These are phyloP conservation scores for Prosopocoilus inquinatus DNA, from an alignment of 2,888 invertebrate genomes.

Conservation along the genomic window DNA sequence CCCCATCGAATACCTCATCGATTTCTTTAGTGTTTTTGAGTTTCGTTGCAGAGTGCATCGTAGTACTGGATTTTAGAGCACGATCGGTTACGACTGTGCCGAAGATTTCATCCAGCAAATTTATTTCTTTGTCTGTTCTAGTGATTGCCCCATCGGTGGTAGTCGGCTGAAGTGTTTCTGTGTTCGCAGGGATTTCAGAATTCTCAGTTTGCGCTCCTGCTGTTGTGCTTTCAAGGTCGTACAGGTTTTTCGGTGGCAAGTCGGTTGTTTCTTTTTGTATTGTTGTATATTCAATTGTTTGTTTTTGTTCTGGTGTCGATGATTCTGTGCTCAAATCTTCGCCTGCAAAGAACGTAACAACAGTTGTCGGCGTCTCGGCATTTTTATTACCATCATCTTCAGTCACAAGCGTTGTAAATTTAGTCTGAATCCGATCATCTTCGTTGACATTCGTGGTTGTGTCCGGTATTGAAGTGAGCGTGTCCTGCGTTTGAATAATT, in stretches of 20 bases:
- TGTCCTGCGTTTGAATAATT: no score
- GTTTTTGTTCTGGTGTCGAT: slow-evolving; percentile 14
- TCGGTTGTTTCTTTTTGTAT: background rate
- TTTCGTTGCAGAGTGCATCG: slow-evolving; percentile 12
- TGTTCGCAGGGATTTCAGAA: background rate
- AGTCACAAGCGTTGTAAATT: background rate
- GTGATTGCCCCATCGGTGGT: slow-evolving; percentile 16
- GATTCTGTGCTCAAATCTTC: background rate
- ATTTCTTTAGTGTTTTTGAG: slow-evolving; percentile 22
- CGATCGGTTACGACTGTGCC: background rate
- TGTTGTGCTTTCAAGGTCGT: background rate
- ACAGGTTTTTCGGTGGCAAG: no score
- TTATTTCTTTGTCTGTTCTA: background rate
- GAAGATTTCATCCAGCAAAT: slow-evolving; percentile 10
- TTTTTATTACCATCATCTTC: background rate
- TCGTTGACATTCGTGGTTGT: no score
- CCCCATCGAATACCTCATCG: slow-evolving; percentile 40
- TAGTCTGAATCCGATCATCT: no score
- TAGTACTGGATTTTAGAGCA: slow-evolving; percentile 10
- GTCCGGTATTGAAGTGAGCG: no score
- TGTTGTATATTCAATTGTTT: slow-evolving; percentile 13
- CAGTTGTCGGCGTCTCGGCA: no score
- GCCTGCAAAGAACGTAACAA: no score
- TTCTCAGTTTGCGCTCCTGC: no score
- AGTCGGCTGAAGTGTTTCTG: background rate